These are phyloP conservation scores for Phortica magna DNA, from an alignment of 2,888 invertebrate genomes.

Conservation along the genomic window DNA sequence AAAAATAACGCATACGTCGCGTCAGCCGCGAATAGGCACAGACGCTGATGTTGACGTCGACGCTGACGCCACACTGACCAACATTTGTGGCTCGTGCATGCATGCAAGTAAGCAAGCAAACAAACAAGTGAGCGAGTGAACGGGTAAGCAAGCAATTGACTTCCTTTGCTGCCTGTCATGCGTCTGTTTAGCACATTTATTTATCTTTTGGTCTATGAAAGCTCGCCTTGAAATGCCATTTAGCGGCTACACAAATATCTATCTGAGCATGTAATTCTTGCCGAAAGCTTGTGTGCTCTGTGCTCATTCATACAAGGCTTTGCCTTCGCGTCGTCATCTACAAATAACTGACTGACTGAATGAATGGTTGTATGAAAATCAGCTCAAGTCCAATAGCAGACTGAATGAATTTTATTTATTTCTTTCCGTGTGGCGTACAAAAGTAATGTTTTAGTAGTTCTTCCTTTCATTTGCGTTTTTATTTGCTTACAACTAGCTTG, in stretches of 20 bases:
- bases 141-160: neutral
- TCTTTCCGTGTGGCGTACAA: neutral
- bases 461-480: slow-evolving; percentile 2
- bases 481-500: neutral
- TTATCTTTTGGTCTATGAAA: slow-evolving; percentile 5
- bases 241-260: slow-evolving; percentile 17
- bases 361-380: neutral
- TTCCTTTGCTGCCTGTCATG: neutral
- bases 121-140: too few relatives aligned
- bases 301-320: slow-evolving; percentile 3
- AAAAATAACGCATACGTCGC: slow-evolving; percentile 15
- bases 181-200: neutral
- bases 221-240: slow-evolving; percentile 24
- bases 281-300: neutral
- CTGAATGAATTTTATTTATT: slow-evolving; percentile 25
- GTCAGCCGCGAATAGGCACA: neutral
- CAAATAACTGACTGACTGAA: neutral
- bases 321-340: neutral
- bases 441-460: neutral
- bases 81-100: neutral
- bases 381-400: neutral
- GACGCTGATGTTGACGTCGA: neutral
- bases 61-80: slow-evolving; percentile 23
- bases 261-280: slow-evolving; percentile 11
- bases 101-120: too few relatives aligned